Evolutionary conservation across 92 coral and sea anemone genomes (phyloP), one percentile per base, ranked within the genome.

Genomic region (Umimayanthus kanabou): DNA sequence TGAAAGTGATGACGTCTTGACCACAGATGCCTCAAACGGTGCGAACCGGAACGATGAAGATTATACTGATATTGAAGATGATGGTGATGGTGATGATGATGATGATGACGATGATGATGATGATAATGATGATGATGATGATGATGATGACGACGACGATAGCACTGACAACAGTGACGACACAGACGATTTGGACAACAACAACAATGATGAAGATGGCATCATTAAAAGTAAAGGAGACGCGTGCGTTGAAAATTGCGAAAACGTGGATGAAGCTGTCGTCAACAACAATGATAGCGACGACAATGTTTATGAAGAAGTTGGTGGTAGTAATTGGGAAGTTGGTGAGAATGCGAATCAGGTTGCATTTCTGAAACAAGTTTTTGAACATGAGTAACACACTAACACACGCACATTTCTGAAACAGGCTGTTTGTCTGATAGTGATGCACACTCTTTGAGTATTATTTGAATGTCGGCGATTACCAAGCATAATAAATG

Each of bases 101-200:
- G 6, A 45, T 2, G 43, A 47, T 7, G 8, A 23, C 14, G 85
- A 42, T 33, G 30, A 22, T 66, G 73, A 39, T 18, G 50, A 43
- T 58, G 73, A 80, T 15, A 30, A 22, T 23, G 53, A 23, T 30
- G 37, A 14, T 6, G 74, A n/a, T 15, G 39, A 40, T 15, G 76
- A 43, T 70, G 43, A 25, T 40, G 8, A 23, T 29, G 39, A 45
- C n/a, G 64, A 42, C 15, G 74, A 42, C 40, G 28, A 67, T 13
- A 39, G 76, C 28, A 57, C 47, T 67, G 72, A 82, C 57, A 83
- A 72, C 42, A 70, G 78, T 47, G 77, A 83, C 42, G 45, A 69
- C 43, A 30, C 77, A 67, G 39, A 29, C 30, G 39, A 42, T 77
- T 4, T 20, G 33, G 57, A 67, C n/a, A 43, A 43, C 18, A 66